Evolutionary conservation across 2,797 vertebrate genomes (phyloP).

Genomic region (Valencia hispanica): DNA sequence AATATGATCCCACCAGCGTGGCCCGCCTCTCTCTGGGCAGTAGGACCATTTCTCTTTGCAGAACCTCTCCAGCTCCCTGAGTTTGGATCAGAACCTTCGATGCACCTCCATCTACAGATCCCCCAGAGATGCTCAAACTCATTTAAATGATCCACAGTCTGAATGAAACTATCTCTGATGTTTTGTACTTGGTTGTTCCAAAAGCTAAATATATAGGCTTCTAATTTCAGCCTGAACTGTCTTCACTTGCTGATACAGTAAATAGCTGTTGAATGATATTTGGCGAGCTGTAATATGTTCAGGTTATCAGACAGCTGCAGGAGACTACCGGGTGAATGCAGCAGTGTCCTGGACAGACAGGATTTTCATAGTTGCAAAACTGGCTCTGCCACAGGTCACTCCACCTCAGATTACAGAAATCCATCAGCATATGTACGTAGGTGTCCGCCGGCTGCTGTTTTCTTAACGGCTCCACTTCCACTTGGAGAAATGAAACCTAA

Average conservation of each 20-base stretch:
- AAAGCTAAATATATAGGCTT: neutral
- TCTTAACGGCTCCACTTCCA: neutral
- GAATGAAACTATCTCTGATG: neutral
- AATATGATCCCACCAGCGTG: neutral
- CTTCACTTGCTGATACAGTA: neutral
- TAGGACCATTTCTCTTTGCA: neutral
- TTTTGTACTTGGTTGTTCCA: neutral
- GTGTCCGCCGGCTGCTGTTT: neutral
- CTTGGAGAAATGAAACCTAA: neutral
- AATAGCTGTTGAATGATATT: neutral
- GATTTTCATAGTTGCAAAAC: constrained; percentile 49
- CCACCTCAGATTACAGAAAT: neutral
- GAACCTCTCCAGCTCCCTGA: too few species aligned
- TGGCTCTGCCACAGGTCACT: constrained; percentile 12
- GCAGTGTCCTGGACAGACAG: constrained; percentile 23
- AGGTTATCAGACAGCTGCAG: neutral
- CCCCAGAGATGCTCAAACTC: neutral
- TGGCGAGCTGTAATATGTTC: neutral
- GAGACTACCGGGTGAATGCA: neutral
- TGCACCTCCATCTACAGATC: neutral
- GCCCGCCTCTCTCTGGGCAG: neutral
- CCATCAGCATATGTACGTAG: constrained; percentile 2
- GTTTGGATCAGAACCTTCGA: too few species aligned
- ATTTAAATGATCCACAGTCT: too few species aligned
- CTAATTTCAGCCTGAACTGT: neutral